These are phyloP conservation scores for Temnothorax unifasciatus DNA, from an alignment of 2,888 invertebrate species.

Conservation along the genomic window DNA sequence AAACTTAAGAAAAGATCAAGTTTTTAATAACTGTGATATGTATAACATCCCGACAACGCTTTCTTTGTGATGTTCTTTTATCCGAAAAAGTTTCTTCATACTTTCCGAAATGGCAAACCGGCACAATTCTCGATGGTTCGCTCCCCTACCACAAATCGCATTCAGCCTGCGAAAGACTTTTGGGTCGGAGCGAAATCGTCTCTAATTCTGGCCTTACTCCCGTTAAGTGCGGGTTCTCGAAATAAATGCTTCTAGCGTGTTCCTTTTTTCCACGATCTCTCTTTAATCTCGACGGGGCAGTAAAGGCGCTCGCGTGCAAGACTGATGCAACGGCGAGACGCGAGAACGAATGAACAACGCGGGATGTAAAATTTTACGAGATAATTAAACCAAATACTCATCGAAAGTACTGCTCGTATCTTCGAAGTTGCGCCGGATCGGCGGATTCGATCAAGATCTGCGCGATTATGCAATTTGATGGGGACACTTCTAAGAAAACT, in stretches of 20 bases:
- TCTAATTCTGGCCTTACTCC: slow-evolving; percentile 62
- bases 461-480: slow-evolving; percentile 42
- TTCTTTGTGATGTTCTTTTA: background rate
- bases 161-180: slow-evolving; percentile 49
- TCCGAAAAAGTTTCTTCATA: background rate
- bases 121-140: background rate
- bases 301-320: slow-evolving; percentile 45
- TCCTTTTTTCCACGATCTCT: slow-evolving; percentile 60
- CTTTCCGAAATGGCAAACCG: background rate
- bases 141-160: slow-evolving; percentile 26
- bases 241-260: slow-evolving; percentile 70
- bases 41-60: background rate
- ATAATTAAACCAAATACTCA: slow-evolving; percentile 17
- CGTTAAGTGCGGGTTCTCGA: slow-evolving; percentile 67
- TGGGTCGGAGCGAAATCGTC: slow-evolving; percentile 64
- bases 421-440: background rate
- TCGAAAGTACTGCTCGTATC: background rate
- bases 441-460: slow-evolving; percentile 22
- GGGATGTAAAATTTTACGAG: slow-evolving; percentile 8
- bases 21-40: background rate
- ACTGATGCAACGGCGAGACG: slow-evolving; percentile 2
- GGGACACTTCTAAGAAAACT: slow-evolving; percentile 26
- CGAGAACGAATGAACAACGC: background rate
- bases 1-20: background rate
- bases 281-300: slow-evolving; percentile 59